Percentiles rank a stretch among this genome's conserved stretches.
Conservation (phyloP, 2,113 vertebrate species). For the Paradoxurus hermaphroditus region DNA sequence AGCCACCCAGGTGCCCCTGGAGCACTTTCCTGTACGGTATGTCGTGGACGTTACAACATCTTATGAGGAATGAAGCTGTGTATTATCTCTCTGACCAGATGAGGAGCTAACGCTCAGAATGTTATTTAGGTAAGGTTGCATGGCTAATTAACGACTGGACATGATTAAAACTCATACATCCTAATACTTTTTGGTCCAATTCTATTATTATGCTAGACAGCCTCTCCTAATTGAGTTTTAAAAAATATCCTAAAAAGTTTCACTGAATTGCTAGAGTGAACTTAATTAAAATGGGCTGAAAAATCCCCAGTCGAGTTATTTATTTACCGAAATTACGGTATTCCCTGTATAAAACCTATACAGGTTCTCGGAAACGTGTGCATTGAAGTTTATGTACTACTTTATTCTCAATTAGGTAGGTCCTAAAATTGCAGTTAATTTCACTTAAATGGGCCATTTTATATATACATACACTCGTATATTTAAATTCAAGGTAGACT, state of each 20-base stretch:
- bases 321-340: constrained; percentile 57
- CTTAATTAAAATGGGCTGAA: constrained; percentile 48
- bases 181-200: neutral
- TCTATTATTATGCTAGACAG: neutral
- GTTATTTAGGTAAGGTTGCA: neutral
- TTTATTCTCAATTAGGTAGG: constrained; percentile 69
- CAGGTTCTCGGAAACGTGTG: constrained; percentile 54
- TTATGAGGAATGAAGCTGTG: neutral
- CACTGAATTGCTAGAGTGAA: neutral
- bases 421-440: constrained; percentile 78
- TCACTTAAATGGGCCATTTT: constrained; percentile 66
- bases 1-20: neutral
- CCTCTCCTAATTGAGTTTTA: neutral
- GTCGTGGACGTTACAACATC: neutral
- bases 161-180: neutral
- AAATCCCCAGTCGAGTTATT: constrained; percentile 23
- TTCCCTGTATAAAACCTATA: constrained; percentile 68
- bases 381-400: constrained; percentile 63
- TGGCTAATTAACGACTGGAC: neutral
- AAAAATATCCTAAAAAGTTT: neutral
- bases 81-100: neutral
- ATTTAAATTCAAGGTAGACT: constrained; percentile 20
- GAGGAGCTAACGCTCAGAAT: neutral
- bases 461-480: neutral
- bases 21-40: neutral